phyloP scores from a whole-genome alignment of 2,797 vertebrate species.

The Tokudaia muenninki region DNA sequence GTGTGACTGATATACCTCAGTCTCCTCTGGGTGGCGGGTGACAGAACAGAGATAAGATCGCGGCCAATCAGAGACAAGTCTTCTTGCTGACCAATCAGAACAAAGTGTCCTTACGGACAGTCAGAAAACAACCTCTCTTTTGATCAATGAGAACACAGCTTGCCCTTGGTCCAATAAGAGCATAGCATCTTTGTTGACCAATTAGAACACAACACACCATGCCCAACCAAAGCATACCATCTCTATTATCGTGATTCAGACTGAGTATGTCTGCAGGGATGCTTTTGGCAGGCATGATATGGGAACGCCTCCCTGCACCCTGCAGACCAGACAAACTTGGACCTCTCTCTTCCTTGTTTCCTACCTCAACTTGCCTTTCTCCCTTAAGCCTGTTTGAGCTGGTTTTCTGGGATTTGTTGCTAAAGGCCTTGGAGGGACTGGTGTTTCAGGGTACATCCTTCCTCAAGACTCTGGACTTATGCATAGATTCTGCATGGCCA shows the following conservation, averaged over 20 bases:
- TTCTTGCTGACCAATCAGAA: not conserved
- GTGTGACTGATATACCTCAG: not conserved
- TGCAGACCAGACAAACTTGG: not conserved
- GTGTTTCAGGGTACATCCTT: not conserved
- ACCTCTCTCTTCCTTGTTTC: not conserved
- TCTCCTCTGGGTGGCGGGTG: not conserved
- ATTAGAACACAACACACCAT: not conserved
- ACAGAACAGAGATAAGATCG: not conserved
- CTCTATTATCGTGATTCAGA: not conserved
- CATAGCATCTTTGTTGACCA: not conserved
- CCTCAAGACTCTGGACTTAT: not conserved
- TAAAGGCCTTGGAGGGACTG: not conserved
- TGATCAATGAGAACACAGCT: not conserved
- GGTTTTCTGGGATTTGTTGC: slow-evolving; percentile 17
- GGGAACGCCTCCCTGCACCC: rapidly evolving
- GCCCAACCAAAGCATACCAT: not conserved
- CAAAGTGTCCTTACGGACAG: not conserved
- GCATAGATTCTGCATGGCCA: not conserved
- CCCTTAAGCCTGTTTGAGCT: not conserved
- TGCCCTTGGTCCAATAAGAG: not conserved
- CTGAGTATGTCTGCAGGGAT: not conserved
- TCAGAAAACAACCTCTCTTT: not conserved
- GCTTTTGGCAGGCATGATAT: not conserved
- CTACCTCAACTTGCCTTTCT: not conserved
- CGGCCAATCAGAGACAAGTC: not conserved